These are phyloP conservation scores for Zaprionus inermis DNA, from an alignment of 1,140 invertebrate species.

Conservation along the genomic window DNA sequence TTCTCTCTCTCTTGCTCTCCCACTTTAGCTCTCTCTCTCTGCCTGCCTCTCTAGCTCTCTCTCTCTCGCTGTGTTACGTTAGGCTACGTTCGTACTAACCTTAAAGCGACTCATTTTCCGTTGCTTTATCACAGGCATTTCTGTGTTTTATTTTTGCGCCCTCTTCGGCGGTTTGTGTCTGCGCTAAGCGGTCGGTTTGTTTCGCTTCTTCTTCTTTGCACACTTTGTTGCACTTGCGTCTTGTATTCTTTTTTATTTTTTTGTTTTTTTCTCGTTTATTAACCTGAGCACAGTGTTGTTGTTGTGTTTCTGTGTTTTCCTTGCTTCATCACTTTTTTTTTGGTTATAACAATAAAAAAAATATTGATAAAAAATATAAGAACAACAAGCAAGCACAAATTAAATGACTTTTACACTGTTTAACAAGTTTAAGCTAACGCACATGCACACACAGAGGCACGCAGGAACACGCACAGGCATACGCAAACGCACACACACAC, in stretches of 20 bases:
- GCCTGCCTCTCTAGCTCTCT: neutral
- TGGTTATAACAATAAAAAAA: constrained; percentile 22
- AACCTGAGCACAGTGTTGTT: constrained; percentile 11
- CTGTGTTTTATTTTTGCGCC: neutral
- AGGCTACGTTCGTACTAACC: constrained; percentile 56
- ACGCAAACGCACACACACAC: neutral
- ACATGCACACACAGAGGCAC: constrained; percentile 5
- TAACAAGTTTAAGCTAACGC: neutral
- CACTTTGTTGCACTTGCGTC: constrained; percentile 15
- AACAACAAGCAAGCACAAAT: neutral
- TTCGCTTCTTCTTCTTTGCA: constrained; percentile 14
- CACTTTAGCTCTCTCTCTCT: neutral
- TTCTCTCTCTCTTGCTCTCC: neutral
- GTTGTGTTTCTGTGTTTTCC: constrained; percentile 13
- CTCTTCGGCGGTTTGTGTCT: constrained; percentile 14
- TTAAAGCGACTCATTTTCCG: constrained; percentile 83
- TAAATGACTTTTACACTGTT: neutral
- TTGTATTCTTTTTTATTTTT: constrained; percentile 17
- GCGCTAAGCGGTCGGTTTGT: constrained; percentile 21
- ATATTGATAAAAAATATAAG: constrained; percentile 10
- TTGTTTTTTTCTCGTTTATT: constrained; percentile 16
- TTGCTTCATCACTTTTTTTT: constrained; percentile 3
- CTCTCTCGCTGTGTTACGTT: neutral
- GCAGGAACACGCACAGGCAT: neutral
- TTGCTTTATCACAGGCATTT: constrained; percentile 78